phyloP scores from a whole-genome alignment of 2,797 vertebrate species.

The Danio aesculapii region DNA sequence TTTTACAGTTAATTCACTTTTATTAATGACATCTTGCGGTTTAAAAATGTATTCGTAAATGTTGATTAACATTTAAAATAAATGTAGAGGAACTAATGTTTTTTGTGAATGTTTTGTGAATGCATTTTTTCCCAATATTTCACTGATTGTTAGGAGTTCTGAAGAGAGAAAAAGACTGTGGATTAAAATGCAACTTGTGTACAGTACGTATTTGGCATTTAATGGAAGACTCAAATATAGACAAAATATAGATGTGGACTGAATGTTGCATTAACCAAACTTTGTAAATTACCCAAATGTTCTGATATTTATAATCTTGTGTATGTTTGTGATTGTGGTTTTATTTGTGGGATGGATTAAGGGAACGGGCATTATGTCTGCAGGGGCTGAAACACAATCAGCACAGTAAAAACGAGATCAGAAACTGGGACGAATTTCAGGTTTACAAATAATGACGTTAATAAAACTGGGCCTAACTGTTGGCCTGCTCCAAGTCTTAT shows the following conservation, averaged over 20 bases:
- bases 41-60: no score
- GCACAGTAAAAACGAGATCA: conserved; percentile 37
- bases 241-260: neutral
- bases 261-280: conserved; percentile 22
- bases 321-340: conserved; percentile 39
- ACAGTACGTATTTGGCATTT: no score
- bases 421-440: conserved; percentile 45
- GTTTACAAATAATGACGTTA: conserved; percentile 51
- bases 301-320: conserved; percentile 29
- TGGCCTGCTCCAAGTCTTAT: conserved; percentile 69
- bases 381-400: conserved; percentile 54
- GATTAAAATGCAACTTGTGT: no score
- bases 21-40: no score
- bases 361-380: conserved; percentile 39
- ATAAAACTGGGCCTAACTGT: conserved; percentile 43
- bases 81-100: no score
- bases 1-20: no score
- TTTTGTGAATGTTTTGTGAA: no score
- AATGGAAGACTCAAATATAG: no score
- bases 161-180: no score
- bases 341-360: conserved; percentile 49
- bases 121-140: no score
- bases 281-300: conserved; percentile 45
- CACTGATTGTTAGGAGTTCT: no score
- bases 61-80: no score